These are phyloP conservation scores for Ptiloglossa arizonensis DNA, from an alignment of 1,140 invertebrate species.

Conservation along the genomic window DNA sequence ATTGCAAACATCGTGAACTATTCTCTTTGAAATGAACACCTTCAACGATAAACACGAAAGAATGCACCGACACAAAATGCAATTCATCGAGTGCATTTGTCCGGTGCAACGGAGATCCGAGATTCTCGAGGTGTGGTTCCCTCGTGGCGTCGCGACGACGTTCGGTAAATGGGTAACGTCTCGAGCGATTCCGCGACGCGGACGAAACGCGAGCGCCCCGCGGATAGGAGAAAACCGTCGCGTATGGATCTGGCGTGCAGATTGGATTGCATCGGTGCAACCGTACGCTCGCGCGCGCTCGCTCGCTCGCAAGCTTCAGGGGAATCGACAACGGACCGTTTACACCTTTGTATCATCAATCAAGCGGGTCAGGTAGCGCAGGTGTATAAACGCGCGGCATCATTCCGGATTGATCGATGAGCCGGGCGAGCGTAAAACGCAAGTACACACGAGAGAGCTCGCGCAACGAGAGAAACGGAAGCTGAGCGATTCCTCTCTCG, in stretches of 20 bases:
- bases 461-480: slow-evolving; percentile 1
- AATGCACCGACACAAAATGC: no score
- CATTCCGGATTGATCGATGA: slow-evolving; percentile 70
- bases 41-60: no score
- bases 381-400: slow-evolving; percentile 65
- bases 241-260: slow-evolving; percentile 48
- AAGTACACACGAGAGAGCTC: slow-evolving; percentile 25
- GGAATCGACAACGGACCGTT: slow-evolving; percentile 54
- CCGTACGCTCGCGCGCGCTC: slow-evolving; percentile 38
- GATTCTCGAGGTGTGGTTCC: no score
- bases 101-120: no score
- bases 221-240: slow-evolving; percentile 32
- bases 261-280: slow-evolving; percentile 43
- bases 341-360: slow-evolving; percentile 69
- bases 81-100: no score
- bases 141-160: no score
- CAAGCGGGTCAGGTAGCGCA: slow-evolving; percentile 66
- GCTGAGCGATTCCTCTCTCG: no score
- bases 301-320: no score
- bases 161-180: no score
- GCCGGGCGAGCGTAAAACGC: slow-evolving; percentile 24
- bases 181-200: no score
- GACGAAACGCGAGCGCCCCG: not conserved
- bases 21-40: no score
- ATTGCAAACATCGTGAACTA: no score